A percentile compares a stretch with the other conserved stretches of the same genome.
phyloP scores from a whole-genome alignment of 2,797 vertebrate species.

The Cossypha niveicapilla region DNA sequence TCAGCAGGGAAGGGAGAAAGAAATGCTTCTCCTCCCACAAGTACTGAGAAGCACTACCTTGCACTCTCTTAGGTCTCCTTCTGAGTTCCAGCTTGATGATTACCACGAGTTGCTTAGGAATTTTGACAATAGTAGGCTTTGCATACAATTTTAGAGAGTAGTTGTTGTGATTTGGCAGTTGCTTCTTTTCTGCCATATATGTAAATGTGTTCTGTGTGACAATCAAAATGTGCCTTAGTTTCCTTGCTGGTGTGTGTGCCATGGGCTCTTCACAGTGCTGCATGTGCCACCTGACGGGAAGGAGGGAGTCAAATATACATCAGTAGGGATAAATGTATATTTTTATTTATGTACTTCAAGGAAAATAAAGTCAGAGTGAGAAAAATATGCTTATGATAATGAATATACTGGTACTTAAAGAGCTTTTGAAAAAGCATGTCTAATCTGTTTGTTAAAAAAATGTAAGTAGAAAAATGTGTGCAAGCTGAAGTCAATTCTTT shows the following conservation, averaged over 20 bases:
- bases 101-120: background rate
- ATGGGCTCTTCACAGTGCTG: background rate
- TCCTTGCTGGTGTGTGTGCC: background rate
- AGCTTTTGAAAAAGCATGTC: background rate
- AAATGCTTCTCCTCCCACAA: background rate
- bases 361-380: background rate
- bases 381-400: background rate
- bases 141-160: background rate
- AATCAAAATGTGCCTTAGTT: background rate
- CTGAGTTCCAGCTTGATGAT: background rate
- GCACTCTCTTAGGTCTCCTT: background rate
- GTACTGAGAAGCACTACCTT: background rate
- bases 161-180: conserved; percentile 43
- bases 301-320: background rate
- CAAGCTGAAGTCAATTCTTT: background rate
- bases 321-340: background rate
- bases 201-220: background rate
- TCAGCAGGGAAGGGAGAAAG: background rate
- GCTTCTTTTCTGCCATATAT: background rate
- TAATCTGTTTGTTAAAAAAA: background rate
- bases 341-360: background rate
- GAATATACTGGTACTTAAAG: background rate
- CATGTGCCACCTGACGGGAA: background rate
- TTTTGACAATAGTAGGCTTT: conserved; percentile 2
- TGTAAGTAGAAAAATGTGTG: background rate